Percentiles rank a stretch among this genome's conserved stretches.
Evolutionary conservation across 2,888 invertebrate genomes (phyloP).

Genomic region (Orthonychiurus folsomi): DNA sequence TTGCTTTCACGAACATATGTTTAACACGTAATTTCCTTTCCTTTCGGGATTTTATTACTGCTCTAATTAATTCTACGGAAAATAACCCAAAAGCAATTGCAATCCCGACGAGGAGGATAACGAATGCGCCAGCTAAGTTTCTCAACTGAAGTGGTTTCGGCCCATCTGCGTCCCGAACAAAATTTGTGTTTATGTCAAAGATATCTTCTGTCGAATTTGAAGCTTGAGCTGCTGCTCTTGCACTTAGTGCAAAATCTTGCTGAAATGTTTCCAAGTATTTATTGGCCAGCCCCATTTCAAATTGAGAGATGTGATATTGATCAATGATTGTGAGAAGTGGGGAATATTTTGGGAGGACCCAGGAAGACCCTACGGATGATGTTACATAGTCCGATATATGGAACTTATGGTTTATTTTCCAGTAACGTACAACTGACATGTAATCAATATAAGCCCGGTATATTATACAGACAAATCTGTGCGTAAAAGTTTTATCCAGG

Average conservation of each 20-base stretch:
- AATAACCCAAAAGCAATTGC: constrained; percentile 12
- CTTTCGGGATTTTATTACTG: no score
- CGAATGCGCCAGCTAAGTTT: constrained; percentile 35
- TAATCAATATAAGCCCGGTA: constrained; percentile 37
- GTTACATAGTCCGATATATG: constrained; percentile 37
- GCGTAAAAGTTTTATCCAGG: constrained; percentile 31
- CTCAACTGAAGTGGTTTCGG: constrained; percentile 32
- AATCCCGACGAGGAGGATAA: constrained; percentile 31
- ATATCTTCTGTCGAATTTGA: constrained; percentile 28
- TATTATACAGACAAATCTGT: constrained; percentile 35
- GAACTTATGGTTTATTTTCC: constrained; percentile 33
- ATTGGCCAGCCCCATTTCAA: constrained; percentile 35
- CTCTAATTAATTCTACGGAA: constrained; percentile 16
- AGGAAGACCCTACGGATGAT: constrained; percentile 36
- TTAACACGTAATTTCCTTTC: background rate
- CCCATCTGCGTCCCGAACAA: constrained; percentile 23
- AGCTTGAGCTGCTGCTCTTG: constrained; percentile 22
- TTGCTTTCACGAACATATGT: no score
- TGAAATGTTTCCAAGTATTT: constrained; percentile 31
- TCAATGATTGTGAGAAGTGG: constrained; percentile 30
- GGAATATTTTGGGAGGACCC: constrained; percentile 36
- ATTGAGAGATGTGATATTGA: constrained; percentile 23
- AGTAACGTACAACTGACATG: constrained; percentile 34
- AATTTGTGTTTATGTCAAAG: constrained; percentile 32
- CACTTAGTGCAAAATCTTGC: constrained; percentile 21